Evolutionary conservation across 1,140 invertebrate genomes (phyloP).

Genomic region (Delia radicum): DNA sequence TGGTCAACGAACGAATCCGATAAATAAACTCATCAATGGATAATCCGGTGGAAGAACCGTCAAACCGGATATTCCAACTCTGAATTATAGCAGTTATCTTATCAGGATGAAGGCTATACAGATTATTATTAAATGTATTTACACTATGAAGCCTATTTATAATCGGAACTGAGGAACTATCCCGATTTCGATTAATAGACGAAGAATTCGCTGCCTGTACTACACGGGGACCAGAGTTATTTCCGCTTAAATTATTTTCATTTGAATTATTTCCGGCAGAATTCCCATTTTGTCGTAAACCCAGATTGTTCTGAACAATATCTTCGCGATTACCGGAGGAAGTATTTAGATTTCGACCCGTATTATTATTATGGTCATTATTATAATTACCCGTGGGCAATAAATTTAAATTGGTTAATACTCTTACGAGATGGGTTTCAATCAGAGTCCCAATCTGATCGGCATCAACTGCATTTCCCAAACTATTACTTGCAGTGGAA

Average conservation of each 20-base stretch:
- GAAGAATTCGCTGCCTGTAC: too few relatives aligned
- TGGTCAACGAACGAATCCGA: not conserved
- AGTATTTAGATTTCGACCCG: too few relatives aligned
- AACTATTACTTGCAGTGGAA: not conserved
- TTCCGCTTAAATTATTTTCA: too few relatives aligned
- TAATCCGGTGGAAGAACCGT: not conserved
- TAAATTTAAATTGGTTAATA: not conserved
- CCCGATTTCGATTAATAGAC: too few relatives aligned
- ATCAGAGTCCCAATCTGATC: not conserved
- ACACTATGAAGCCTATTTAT: not conserved
- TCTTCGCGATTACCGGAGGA: not conserved
- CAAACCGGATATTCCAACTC: not conserved
- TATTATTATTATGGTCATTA: too few relatives aligned
- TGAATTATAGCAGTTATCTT: not conserved
- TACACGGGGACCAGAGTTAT: too few relatives aligned
- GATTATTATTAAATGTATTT: not conserved
- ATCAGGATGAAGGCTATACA: not conserved
- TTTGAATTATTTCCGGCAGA: not conserved
- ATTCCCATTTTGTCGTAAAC: not conserved
- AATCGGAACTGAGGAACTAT: not conserved
- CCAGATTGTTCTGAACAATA: not conserved
- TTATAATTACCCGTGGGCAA: not conserved
- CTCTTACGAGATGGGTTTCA: not conserved
- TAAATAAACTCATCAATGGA: conserved; percentile 9
- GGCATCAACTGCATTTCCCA: not conserved